Evolutionary conservation across 2,113 vertebrate genomes (phyloP).

Genomic region (Antechinus stuartii): DNA sequence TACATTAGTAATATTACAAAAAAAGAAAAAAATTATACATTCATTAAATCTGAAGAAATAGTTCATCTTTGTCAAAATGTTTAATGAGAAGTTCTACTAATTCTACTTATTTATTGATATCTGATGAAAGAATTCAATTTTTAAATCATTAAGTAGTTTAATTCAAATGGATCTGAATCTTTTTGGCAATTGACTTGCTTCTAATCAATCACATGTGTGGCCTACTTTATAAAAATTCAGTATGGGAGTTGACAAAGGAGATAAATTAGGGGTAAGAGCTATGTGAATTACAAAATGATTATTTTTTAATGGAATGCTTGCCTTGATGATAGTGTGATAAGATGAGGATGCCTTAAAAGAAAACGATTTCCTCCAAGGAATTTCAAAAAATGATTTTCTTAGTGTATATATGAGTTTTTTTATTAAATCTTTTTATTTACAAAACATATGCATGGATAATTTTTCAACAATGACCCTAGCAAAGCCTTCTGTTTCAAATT

Average conservation of each 20-base stretch:
- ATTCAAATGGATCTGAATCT: neutral
- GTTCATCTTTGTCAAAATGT: neutral
- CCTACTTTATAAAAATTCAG: neutral
- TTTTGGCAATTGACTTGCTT: neutral
- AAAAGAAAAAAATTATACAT: neutral
- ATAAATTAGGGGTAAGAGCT: neutral
- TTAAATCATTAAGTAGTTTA: neutral
- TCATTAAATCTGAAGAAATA: neutral
- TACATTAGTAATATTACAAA: neutral
- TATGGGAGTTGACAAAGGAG: neutral
- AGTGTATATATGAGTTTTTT: neutral
- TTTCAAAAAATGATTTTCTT: neutral
- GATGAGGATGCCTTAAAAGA: neutral
- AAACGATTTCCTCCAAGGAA: neutral
- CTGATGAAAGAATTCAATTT: neutral
- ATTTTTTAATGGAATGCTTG: neutral
- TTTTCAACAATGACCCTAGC: too few species aligned
- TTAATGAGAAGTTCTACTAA: neutral
- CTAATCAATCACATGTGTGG: neutral
- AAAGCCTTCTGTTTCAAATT: too few species aligned
- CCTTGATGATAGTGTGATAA: neutral
- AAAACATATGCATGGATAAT: too few species aligned
- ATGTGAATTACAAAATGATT: neutral
- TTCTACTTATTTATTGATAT: neutral
- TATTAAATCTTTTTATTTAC: too few species aligned